phyloP scores from a whole-genome alignment of 2,888 invertebrate species.

The Cryptus armator region DNA sequence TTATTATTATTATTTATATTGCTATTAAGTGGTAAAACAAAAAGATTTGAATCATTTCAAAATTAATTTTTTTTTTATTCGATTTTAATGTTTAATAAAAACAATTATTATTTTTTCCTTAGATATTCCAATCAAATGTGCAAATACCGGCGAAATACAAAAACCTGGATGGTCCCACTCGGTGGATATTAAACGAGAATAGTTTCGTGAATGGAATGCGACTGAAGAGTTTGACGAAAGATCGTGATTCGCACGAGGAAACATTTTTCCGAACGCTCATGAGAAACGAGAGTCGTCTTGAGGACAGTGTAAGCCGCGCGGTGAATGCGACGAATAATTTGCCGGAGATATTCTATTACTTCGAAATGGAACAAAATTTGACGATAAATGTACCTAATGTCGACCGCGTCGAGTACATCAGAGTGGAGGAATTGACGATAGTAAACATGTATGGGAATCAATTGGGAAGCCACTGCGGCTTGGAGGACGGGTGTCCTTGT shows the following conservation, averaged over 20 bases:
- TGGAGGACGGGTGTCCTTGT: constrained; percentile 75
- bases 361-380: constrained; percentile 74
- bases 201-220: constrained; percentile 72
- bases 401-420: constrained; percentile 66
- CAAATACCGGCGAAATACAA: constrained; percentile 30
- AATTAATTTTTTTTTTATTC: too few species aligned
- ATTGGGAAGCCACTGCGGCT: constrained; percentile 73
- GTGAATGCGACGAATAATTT: constrained; percentile 42
- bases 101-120: background rate
- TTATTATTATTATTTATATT: too few species aligned
- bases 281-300: constrained; percentile 60
- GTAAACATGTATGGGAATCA: constrained; percentile 74
- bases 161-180: background rate
- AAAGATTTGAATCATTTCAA: too few species aligned
- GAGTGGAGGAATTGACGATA: constrained; percentile 65
- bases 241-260: constrained; percentile 25
- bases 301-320: constrained; percentile 60
- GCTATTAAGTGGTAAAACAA: too few species aligned
- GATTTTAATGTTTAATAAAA: background rate
- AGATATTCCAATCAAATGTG: constrained; percentile 74
- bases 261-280: constrained; percentile 12
- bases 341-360: constrained; percentile 72
- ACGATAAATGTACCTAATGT: constrained; percentile 70
- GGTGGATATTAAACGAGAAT: constrained; percentile 32
- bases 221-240: constrained; percentile 33